Percentiles rank a stretch among this genome's conserved stretches.
phyloP scores from a whole-genome alignment of 2,797 vertebrate genomes.

The Poecilia velifera region DNA sequence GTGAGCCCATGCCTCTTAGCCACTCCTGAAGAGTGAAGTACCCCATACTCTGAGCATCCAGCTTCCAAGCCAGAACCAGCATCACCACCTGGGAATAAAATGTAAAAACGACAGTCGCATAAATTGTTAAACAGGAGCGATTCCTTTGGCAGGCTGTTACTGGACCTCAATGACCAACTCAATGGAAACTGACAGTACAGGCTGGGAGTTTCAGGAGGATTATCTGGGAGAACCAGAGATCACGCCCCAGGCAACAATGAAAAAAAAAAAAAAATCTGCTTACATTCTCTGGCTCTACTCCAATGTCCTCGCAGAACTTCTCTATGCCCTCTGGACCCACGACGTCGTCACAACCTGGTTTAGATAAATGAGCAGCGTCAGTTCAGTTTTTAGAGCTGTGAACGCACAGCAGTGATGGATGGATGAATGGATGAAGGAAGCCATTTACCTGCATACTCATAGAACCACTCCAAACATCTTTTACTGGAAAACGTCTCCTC shows the following conservation, averaged over 20 bases:
- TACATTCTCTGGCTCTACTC: constrained; percentile 99
- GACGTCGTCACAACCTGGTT: constrained; percentile 91
- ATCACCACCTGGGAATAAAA: constrained; percentile 91
- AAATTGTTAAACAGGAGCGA: background rate
- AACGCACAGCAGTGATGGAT: background rate
- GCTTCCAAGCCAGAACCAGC: constrained; percentile 98
- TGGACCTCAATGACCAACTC: background rate
- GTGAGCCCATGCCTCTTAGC: constrained; percentile 97
- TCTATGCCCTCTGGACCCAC: constrained; percentile 99
- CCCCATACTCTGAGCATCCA: constrained; percentile 99
- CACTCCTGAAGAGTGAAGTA: constrained; percentile 99
- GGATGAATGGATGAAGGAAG: background rate
- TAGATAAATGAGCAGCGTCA: constrained; percentile 18
- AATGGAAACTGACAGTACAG: background rate
- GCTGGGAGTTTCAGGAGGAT: background rate
- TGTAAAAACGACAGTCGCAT: constrained; percentile 12
- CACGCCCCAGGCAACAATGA: background rate
- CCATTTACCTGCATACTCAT: constrained; percentile 93
- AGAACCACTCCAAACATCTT: constrained; percentile 99
- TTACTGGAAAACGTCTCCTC: constrained; percentile 98
- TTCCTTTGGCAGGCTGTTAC: background rate
- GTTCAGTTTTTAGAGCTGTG: background rate
- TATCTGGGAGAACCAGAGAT: background rate
- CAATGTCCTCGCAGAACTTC: constrained; percentile 99
- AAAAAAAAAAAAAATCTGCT: constrained; percentile 42